These are phyloP conservation scores for Amblyteles armatorius DNA, from an alignment of 2,888 invertebrate species.

Conservation along the genomic window DNA sequence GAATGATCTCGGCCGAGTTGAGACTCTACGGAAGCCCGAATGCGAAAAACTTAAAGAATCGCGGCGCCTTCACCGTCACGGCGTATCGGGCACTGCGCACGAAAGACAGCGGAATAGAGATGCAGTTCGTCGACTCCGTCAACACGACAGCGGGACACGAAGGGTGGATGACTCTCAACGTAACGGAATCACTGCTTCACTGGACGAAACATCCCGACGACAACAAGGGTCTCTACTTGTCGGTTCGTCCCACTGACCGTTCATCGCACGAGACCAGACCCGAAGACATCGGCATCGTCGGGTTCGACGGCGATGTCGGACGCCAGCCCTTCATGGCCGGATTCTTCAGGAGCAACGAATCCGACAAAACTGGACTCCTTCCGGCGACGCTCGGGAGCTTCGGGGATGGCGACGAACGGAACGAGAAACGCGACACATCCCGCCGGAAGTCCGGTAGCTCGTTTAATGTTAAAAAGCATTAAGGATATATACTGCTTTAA, in stretches of 20 bases:
- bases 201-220: constrained; percentile 92
- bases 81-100: constrained; percentile 88
- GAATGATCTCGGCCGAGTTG: constrained; percentile 92
- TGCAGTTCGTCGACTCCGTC: constrained; percentile 89
- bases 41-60: constrained; percentile 83
- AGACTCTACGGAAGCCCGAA: constrained; percentile 90
- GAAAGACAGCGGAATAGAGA: constrained; percentile 87
- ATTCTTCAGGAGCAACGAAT: constrained; percentile 89
- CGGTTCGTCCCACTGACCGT: constrained; percentile 89
- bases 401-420: neutral
- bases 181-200: constrained; percentile 89
- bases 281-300: constrained; percentile 92
- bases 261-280: constrained; percentile 91
- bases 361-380: constrained; percentile 69
- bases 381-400: constrained; percentile 66
- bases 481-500: too few relatives aligned
- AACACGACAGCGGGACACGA: constrained; percentile 90
- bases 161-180: constrained; percentile 94
- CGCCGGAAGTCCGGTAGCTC: constrained; percentile 85
- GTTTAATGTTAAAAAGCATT: constrained; percentile 94
- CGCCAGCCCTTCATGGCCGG: constrained; percentile 96
- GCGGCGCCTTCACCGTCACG: constrained; percentile 86
- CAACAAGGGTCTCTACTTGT: constrained; percentile 93
- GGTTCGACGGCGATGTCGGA: constrained; percentile 90
- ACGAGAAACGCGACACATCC: neutral